Evolutionary conservation across 2,797 vertebrate species (phyloP).

Genomic region (Prunella strophiata): DNA sequence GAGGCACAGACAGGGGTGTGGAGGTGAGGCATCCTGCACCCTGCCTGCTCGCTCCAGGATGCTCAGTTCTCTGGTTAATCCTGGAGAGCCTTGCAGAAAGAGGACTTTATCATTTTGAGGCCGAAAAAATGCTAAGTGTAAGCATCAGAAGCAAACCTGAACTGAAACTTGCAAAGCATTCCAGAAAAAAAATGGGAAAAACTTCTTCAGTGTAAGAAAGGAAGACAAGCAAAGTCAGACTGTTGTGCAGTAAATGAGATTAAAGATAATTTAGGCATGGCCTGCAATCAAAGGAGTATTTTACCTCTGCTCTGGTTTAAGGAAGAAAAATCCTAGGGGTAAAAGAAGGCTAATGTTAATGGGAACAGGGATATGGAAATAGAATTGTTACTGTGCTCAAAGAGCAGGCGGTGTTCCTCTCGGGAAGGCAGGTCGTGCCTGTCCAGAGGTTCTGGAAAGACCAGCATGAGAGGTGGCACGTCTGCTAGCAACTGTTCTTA

Average conservation of each 20-base stretch:
- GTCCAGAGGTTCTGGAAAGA: conserved; percentile 17
- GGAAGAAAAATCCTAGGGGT: conserved; percentile 51
- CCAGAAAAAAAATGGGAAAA: neutral
- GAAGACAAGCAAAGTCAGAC: neutral
- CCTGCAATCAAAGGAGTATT: conserved; percentile 57
- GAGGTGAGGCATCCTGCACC: neutral
- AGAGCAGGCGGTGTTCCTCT: neutral
- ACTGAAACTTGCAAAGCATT: neutral
- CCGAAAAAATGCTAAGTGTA: neutral
- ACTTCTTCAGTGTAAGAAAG: neutral
- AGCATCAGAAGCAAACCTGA: neutral
- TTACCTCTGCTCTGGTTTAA: conserved; percentile 47
- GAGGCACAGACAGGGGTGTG: neutral
- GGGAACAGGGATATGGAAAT: conserved; percentile 39
- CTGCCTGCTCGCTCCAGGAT: neutral
- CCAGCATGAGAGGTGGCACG: neutral
- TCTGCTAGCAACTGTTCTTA: neutral
- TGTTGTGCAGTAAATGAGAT: conserved; percentile 18
- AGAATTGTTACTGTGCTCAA: neutral
- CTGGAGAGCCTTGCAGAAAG: neutral
- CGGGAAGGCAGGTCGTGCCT: neutral
- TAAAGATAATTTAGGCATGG: conserved; percentile 53
- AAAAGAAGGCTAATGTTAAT: conserved; percentile 23
- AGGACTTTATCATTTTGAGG: neutral
- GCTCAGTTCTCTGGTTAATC: neutral